Evolutionary conservation across 2,888 invertebrate genomes (phyloP).

Genomic region (Tenthredo mesomela): DNA sequence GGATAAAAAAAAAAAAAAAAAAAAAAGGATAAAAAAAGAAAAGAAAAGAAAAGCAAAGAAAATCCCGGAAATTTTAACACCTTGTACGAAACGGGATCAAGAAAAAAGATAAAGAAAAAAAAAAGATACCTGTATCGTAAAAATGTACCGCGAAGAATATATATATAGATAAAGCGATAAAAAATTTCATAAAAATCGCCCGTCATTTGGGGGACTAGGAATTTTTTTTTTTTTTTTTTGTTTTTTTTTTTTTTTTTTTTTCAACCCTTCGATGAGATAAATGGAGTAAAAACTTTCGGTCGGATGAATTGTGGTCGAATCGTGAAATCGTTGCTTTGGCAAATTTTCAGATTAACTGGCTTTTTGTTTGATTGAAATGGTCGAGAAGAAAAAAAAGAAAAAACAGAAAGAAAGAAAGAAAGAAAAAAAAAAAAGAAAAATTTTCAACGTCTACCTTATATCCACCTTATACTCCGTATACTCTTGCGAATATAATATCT

Average conservation of each 20-base stretch:
- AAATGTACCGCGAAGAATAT: neutral
- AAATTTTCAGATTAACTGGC: slow-evolving; percentile 39
- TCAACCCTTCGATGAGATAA: neutral
- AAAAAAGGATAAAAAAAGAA: neutral
- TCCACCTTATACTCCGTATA: neutral
- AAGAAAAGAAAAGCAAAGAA: neutral
- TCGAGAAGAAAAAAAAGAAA: neutral
- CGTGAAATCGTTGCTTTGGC: slow-evolving; percentile 23
- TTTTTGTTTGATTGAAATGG: slow-evolving; percentile 48
- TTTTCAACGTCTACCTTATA: neutral
- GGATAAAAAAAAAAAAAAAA: neutral
- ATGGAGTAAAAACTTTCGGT: slow-evolving; percentile 11
- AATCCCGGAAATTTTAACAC: neutral
- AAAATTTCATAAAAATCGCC: neutral
- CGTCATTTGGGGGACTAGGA: neutral
- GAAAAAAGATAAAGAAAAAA: no score
- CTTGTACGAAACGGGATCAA: neutral
- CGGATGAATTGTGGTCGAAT: neutral
- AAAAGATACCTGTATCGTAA: neutral
- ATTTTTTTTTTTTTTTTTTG: neutral
- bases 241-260: neutral
- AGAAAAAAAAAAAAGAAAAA: no score
- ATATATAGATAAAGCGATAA: neutral
- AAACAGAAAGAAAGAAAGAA: neutral
- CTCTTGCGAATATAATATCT: slow-evolving; percentile 1